phyloP scores from a whole-genome alignment of 2,888 invertebrate genomes.

The Vanessa cardui region DNA sequence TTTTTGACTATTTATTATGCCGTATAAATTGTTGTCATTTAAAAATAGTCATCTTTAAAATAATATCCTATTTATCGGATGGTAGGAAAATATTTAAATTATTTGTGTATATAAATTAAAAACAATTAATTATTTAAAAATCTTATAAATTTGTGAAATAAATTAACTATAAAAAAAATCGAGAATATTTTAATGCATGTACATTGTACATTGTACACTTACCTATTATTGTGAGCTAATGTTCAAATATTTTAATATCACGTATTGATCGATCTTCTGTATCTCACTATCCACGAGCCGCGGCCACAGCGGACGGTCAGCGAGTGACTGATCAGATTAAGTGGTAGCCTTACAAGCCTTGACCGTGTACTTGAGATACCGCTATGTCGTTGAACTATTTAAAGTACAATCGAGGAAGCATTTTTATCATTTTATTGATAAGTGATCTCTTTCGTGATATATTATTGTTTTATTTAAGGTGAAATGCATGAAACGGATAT shows the following conservation, averaged over 20 bases:
- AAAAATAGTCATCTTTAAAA: no score
- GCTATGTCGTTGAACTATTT: constrained; percentile 59
- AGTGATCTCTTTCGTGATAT: background rate
- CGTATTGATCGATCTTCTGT: background rate
- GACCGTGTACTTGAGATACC: constrained; percentile 72
- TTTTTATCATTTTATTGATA: background rate
- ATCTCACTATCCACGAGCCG: constrained; percentile 12
- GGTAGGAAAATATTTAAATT: no score
- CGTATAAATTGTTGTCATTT: no score
- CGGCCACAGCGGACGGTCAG: constrained; percentile 45
- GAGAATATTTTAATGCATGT: background rate
- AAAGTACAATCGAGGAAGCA: background rate
- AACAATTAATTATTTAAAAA: no score
- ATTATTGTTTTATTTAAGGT: background rate
- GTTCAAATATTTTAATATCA: background rate
- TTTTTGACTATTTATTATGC: no score
- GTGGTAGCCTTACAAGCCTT: constrained; percentile 48
- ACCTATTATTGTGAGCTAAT: background rate
- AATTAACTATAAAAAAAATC: background rate
- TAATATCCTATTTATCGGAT: no score
- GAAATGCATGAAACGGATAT: no score
- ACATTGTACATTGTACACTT: no score
- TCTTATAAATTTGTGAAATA: background rate
- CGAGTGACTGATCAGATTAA: constrained; percentile 52
- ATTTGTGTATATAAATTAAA: no score